Evolutionary conservation across 1,140 invertebrate genomes (phyloP).

Genomic region (Orussus abietinus): DNA sequence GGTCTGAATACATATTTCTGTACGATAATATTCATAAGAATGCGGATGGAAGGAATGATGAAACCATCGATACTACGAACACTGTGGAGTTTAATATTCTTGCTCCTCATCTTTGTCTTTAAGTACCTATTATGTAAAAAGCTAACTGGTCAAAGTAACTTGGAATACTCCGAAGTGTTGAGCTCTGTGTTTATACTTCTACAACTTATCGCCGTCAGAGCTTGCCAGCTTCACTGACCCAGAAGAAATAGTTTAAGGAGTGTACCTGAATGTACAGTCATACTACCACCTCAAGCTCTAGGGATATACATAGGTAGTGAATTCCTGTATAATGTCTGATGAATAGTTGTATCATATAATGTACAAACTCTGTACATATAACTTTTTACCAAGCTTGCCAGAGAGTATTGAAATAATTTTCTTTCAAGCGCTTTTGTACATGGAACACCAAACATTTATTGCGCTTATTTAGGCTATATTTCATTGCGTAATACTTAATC

Average conservation of each 20-base stretch:
- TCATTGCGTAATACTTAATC: too few species aligned
- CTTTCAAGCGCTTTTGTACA: too few species aligned
- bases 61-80: slow-evolving; percentile 72
- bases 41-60: slow-evolving; percentile 77
- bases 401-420: too few species aligned
- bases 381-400: too few species aligned
- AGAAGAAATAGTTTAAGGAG: slow-evolving; percentile 8
- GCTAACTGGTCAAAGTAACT: slow-evolving; percentile 70
- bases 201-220: slow-evolving; percentile 84
- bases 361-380: too few species aligned
- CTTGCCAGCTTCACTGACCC: slow-evolving; percentile 77
- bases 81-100: slow-evolving; percentile 79
- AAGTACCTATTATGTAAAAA: slow-evolving; percentile 90
- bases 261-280: slow-evolving; percentile 1
- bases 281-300: slow-evolving; percentile 12
- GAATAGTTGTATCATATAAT: too few species aligned
- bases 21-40: slow-evolving; percentile 88
- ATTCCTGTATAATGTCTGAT: slow-evolving; percentile 16
- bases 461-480: too few species aligned
- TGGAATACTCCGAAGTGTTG: slow-evolving; percentile 89
- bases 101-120: slow-evolving; percentile 84
- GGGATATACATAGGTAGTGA: slow-evolving; percentile 20
- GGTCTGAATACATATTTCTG: slow-evolving; percentile 91
- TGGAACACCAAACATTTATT: too few species aligned
- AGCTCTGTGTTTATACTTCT: slow-evolving; percentile 87